These are phyloP conservation scores for Cromileptes altivelis DNA, from an alignment of 2,113 vertebrate genomes.

Conservation along the genomic window DNA sequence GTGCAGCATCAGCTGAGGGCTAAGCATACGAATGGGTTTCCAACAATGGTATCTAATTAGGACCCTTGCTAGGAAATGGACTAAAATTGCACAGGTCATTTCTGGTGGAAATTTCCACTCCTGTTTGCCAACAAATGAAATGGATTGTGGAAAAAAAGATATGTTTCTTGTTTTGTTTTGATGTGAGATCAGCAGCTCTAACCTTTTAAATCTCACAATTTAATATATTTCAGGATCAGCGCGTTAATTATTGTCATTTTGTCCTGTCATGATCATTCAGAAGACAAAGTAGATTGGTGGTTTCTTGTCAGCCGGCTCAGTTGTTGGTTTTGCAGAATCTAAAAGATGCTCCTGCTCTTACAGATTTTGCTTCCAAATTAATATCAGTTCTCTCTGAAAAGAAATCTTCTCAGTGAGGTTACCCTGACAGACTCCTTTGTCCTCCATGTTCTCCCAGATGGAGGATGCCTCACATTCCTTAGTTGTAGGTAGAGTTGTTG, in stretches of 20 bases:
- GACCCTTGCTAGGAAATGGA: conserved; percentile 76
- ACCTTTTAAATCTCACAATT: conserved; percentile 29
- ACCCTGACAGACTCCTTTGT: conserved; percentile 36
- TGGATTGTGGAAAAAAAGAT: conserved; percentile 1
- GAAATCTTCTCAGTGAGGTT: conserved; percentile 20
- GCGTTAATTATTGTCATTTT: conserved; percentile 7
- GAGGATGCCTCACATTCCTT: conserved; percentile 73
- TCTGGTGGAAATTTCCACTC: conserved; percentile 68
- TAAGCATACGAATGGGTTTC: conserved; percentile 77
- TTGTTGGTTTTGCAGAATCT: conserved; percentile 4
- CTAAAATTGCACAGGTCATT: conserved; percentile 69
- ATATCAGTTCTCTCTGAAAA: conserved; percentile 17
- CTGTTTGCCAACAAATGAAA: conserved; percentile 26
- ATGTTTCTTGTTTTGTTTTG: background rate
- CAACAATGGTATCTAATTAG: conserved; percentile 84
- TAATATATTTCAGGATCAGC: conserved; percentile 26
- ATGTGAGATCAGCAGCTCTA: conserved; percentile 27
- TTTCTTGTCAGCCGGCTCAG: conserved; percentile 9
- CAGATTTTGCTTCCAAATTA: conserved; percentile 18
- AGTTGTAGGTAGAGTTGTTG: conserved; percentile 75
- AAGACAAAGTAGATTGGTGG: background rate
- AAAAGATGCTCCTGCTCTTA: conserved; percentile 12
- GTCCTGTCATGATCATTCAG: conserved; percentile 13
- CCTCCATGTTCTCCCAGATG: conserved; percentile 68
- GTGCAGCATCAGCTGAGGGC: conserved; percentile 84